phyloP scores from a whole-genome alignment of 1,140 invertebrate species.

The Maniola jurtina region DNA sequence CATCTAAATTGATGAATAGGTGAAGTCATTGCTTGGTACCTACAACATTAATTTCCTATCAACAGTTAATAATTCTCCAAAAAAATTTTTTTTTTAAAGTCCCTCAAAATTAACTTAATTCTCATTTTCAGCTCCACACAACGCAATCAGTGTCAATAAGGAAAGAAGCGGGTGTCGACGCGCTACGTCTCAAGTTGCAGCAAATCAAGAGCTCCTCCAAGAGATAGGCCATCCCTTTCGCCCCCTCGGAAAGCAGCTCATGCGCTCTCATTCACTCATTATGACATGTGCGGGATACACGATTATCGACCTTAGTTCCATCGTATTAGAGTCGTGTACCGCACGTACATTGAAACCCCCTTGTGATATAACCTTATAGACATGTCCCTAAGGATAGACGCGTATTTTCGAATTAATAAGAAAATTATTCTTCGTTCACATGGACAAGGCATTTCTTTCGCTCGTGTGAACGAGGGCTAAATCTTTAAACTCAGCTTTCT shows the following conservation, averaged over 20 bases:
- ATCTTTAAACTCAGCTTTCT: too few species aligned
- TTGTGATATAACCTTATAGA: conserved; percentile 13
- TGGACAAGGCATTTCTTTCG: too few species aligned
- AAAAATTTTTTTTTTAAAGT: background rate
- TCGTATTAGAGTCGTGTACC: background rate
- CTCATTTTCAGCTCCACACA: conserved; percentile 61
- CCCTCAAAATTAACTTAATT: background rate
- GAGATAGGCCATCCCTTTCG: conserved; percentile 52
- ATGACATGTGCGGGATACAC: conserved; percentile 23
- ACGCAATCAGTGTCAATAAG: conserved; percentile 62
- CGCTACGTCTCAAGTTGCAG: conserved; percentile 72
- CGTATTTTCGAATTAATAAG: background rate
- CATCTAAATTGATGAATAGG: too few species aligned
- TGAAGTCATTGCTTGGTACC: too few species aligned
- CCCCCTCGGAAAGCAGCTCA: conserved; percentile 10
- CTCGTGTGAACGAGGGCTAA: too few species aligned
- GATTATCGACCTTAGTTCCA: conserved; percentile 15
- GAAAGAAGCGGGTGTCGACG: conserved; percentile 72
- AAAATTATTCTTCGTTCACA: background rate
- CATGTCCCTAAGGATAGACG: background rate
- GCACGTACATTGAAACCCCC: conserved; percentile 1
- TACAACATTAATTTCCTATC: background rate
- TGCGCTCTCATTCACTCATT: conserved; percentile 23
- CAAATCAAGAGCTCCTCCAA: conserved; percentile 77
- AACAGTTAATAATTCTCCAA: background rate